Percentiles rank a stretch among this genome's conserved stretches.
These are phyloP conservation scores for Lordiphosa fenestrarum DNA, from an alignment of 2,888 invertebrate genomes.

Conservation along the genomic window DNA sequence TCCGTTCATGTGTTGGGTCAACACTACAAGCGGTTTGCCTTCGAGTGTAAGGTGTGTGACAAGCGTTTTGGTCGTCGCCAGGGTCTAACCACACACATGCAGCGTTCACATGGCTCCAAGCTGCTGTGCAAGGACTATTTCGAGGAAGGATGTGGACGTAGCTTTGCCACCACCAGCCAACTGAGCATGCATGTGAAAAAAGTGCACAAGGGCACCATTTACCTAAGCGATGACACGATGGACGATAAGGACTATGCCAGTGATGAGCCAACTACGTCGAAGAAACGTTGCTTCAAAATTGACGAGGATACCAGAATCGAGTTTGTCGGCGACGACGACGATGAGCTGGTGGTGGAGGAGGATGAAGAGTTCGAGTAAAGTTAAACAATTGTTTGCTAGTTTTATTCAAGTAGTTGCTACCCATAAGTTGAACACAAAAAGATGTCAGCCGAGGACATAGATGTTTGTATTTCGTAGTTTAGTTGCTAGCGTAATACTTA, in stretches of 20 bases:
- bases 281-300: slow-evolving; percentile 36
- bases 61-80: slow-evolving; percentile 74
- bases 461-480: slow-evolving; percentile 29
- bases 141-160: slow-evolving; percentile 50
- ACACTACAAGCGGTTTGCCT: slow-evolving; percentile 69
- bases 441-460: slow-evolving; percentile 58
- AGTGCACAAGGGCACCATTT: slow-evolving; percentile 31
- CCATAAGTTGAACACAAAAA: slow-evolving; percentile 60
- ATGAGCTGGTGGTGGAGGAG: slow-evolving; percentile 6
- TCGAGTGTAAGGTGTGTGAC: slow-evolving; percentile 69
- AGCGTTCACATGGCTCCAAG: slow-evolving; percentile 62
- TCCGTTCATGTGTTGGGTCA: slow-evolving; percentile 71
- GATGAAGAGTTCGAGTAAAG: neutral
- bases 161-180: slow-evolving; percentile 31
- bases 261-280: slow-evolving; percentile 38
- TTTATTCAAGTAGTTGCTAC: slow-evolving; percentile 48
- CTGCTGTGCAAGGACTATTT: slow-evolving; percentile 46
- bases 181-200: slow-evolving; percentile 55
- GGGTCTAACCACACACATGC: slow-evolving; percentile 66
- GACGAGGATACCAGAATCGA: slow-evolving; percentile 39
- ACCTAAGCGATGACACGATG: slow-evolving; percentile 20
- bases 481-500: slow-evolving; percentile 34
- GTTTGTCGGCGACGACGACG: slow-evolving; percentile 23
- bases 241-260: slow-evolving; percentile 18
- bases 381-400: neutral